phyloP scores from a whole-genome alignment of 2,113 vertebrate species.

The Elachura formosa region DNA sequence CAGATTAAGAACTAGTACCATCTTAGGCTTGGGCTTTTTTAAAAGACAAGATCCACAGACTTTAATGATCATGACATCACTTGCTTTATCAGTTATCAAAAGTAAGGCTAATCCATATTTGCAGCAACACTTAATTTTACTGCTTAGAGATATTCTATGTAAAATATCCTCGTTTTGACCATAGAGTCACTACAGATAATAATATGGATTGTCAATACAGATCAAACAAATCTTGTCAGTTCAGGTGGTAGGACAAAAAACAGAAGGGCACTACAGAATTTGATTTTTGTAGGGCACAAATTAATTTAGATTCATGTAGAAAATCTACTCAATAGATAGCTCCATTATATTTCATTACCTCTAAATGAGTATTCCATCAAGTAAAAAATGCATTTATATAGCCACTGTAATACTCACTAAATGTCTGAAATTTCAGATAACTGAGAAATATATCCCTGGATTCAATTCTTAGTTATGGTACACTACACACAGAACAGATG shows the following conservation, averaged over 20 bases:
- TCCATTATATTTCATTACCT: neutral
- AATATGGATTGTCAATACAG: neutral
- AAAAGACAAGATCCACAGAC: neutral
- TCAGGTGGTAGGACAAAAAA: neutral
- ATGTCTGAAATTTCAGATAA: neutral
- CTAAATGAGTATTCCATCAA: neutral
- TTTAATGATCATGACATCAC: neutral
- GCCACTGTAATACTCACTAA: neutral
- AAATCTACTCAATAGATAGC: neutral
- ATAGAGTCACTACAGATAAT: neutral
- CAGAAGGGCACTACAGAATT: neutral
- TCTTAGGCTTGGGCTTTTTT: neutral
- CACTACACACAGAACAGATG: neutral
- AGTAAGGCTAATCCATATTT: neutral
- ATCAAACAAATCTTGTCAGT: neutral
- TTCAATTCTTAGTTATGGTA: neutral
- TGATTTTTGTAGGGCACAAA: neutral
- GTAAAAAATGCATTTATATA: neutral
- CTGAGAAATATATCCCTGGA: neutral
- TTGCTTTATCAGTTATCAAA: neutral
- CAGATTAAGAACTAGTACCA: neutral
- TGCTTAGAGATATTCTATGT: neutral
- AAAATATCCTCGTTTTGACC: neutral
- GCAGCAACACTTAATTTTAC: neutral
- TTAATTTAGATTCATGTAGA: neutral